Evolutionary conservation across 2,888 invertebrate species (phyloP).

Genomic region (Folsomia manolachei): DNA sequence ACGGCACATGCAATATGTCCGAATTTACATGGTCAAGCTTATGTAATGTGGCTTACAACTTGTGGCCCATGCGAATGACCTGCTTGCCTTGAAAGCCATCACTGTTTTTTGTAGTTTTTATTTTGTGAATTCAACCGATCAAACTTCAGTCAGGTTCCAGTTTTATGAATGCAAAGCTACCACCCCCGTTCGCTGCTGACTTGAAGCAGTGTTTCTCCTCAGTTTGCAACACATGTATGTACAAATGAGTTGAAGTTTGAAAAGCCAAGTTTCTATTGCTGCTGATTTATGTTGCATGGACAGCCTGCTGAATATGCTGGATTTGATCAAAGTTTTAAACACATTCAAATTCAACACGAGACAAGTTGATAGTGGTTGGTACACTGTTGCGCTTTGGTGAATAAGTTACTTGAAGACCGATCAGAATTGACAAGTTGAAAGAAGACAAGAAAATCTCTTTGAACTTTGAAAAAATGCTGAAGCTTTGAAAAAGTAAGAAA

Average conservation of each 20-base stretch:
- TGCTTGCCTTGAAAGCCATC: constrained; percentile 20
- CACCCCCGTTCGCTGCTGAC: not conserved
- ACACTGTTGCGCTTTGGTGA: not conserved
- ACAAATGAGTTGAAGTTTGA: no score
- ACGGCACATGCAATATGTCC: no score
- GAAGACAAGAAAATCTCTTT: constrained; percentile 6
- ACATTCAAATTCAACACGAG: not conserved
- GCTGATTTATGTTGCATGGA: not conserved
- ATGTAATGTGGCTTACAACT: no score
- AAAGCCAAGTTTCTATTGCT: not conserved
- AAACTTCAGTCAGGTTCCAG: not conserved
- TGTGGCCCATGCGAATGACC: constrained; percentile 4
- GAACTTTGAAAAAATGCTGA: not conserved
- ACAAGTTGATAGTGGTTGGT: not conserved
- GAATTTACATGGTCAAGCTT: no score
- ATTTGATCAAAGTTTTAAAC: not conserved
- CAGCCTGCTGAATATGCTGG: not conserved
- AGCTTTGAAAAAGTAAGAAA: not conserved
- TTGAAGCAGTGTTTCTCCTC: not conserved
- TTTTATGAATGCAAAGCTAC: not conserved
- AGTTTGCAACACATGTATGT: no score
- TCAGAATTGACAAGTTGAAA: constrained; percentile 18
- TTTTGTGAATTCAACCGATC: not conserved
- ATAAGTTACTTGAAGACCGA: not conserved
- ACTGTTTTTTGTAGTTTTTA: constrained; percentile 11